Evolutionary conservation across 2,888 invertebrate species (phyloP), one percentile per base, ranked within the genome.

Genomic region (Chamaedrilus cognettii): DNA sequence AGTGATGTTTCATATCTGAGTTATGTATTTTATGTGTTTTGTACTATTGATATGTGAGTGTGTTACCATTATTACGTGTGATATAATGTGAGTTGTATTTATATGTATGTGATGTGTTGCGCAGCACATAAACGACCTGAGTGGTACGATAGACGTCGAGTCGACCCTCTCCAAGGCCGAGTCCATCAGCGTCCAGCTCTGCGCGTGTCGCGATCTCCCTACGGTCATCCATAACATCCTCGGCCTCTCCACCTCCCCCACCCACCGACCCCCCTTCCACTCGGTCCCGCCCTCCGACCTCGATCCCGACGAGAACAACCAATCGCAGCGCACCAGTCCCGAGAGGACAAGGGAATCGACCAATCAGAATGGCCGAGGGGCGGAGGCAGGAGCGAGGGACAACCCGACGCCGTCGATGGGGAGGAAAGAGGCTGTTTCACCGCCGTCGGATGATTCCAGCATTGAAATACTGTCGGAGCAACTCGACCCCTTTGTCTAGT

Each of bases 111-210:
- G 42, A 42, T 42, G 7, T 52, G 52, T 66, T 42, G 70, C 74
- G 7, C 78, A 95, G 94, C 96, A 98, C 81, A 91, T 98, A 71
- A 99, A 99, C 85, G 97, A 98, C 82, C 86, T 98, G 72, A 92
- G 94, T 15, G 89, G 92, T 82, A 89, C 90, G 72, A 89, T 98
- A 60, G 90, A 96, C 79, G 87, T 98, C 7, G 90, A 91, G 68
- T 87, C 89, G 73, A 91, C 91, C 60, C 85, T 98, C 31, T 90
- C 90, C 76, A 89, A 90, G 69, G 96, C 97, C 0, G 97, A 98
- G 84, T 93, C 92, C 7, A 95, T 98, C 75, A 96, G 90, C 84
- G 87, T 91, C 76, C 97, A 98, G 84, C 87, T 98, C 49, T 77
- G 77, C 51, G 72, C 79, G 60, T 80, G 79, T 68, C 78, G 78